Conservation (phyloP, 2,113 vertebrate species). For the Pteruthius melanotis region DNA sequence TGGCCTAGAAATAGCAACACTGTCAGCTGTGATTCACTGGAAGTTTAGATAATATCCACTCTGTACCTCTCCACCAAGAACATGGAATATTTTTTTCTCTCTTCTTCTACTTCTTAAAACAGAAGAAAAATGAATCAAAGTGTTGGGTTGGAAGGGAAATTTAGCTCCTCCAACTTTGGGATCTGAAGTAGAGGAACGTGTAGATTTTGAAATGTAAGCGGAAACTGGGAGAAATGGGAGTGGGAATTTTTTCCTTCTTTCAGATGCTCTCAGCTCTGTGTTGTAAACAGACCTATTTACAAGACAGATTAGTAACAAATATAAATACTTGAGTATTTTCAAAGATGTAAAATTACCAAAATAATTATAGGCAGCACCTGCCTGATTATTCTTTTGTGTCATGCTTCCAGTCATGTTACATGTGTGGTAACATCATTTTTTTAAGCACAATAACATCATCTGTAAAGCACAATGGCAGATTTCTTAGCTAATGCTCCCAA, state of each 20-base stretch:
- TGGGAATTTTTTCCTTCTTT: background rate
- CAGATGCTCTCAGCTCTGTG: background rate
- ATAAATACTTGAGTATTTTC: background rate
- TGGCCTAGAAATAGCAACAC: slow-evolving; percentile 81
- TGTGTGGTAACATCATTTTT: background rate
- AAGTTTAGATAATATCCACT: slow-evolving; percentile 77
- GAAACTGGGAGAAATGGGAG: background rate
- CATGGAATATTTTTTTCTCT: background rate
- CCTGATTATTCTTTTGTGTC: background rate
- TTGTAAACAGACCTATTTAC: background rate
- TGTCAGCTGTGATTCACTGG: slow-evolving; percentile 79
- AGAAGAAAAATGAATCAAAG: slow-evolving; percentile 48
- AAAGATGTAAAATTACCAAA: slow-evolving; percentile 3
- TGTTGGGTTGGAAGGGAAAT: background rate
- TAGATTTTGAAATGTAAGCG: background rate
- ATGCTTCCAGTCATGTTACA: background rate
- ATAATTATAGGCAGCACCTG: background rate
- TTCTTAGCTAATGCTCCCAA: background rate
- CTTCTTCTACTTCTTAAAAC: slow-evolving; percentile 27
- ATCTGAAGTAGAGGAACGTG: background rate
- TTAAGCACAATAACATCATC: background rate
- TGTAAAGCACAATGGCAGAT: background rate
- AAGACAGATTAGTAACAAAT: background rate
- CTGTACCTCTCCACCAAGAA: slow-evolving; percentile 60
- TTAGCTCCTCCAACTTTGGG: background rate